Evolutionary conservation across 2,888 invertebrate genomes (phyloP), one percentile per base, ranked within the genome.

Genomic region (Amphimallon solstitiale): DNA sequence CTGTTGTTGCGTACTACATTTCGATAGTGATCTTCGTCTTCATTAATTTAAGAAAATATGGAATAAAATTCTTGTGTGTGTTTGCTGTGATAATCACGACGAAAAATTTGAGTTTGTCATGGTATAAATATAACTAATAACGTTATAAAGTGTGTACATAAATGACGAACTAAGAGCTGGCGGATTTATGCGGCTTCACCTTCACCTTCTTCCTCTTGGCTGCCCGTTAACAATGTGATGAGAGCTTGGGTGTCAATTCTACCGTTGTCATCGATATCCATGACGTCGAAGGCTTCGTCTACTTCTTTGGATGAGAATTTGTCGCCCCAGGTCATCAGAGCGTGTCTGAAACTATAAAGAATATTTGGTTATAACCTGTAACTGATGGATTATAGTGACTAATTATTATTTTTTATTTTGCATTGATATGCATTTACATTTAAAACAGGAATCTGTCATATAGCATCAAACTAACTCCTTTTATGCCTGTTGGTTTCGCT

Each of bases 301-400:
- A 93, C 92, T 83, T 95, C 95, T 82, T 92, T 90, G 78, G 89
- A 86, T 83, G 89, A 85, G 90, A 96, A 96, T 86, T 94, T 95
- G 82, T 96, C 95, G 75, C 96, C 95, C 89, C 92, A 96, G 85
- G 92, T 93, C 90, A 93, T 92, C 82, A 96, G 88, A 76, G 94
- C 92, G 84, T 93, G 93, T 85, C 94, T 92, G 85, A 96, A 86
- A 82, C 91, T 89, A 75, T 1, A 79, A 76, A 67, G 70, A 70
- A 65, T n/a, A n/a, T n/a, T n/a, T n/a, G n/a, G n/a, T n/a, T n/a
- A 52, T 35, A 48, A 19, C n/a, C n/a, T 40, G 5, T 1, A 40
- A 14, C 4, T 40, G 23, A n/a, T n/a, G n/a, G n/a, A n/a, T n/a
- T n/a, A n/a, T n/a, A n/a, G n/a, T n/a, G n/a, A n/a, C n/a, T n/a